These are phyloP conservation scores for Ictalurus furcatus DNA, from an alignment of 2,113 vertebrate species.

Conservation along the genomic window DNA sequence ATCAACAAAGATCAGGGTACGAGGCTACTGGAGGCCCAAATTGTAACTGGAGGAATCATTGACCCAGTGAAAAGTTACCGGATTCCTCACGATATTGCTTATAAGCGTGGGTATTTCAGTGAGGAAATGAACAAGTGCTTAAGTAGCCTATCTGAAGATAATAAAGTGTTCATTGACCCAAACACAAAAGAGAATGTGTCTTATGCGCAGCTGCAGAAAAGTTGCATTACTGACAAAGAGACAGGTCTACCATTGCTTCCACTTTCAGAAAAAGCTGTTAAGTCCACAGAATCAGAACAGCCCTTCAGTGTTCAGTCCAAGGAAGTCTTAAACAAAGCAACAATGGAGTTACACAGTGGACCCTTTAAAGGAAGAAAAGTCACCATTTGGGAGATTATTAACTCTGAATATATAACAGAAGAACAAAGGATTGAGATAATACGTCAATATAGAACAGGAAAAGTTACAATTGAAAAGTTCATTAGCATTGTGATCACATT, in stretches of 20 bases:
- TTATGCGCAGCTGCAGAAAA: conserved; percentile 81
- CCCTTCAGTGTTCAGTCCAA: conserved; percentile 81
- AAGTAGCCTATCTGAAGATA: conserved; percentile 64
- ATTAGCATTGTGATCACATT: conserved; percentile 89
- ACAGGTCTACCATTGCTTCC: conserved; percentile 82
- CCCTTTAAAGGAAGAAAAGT: conserved; percentile 82
- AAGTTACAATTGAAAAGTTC: conserved; percentile 88
- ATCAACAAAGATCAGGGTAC: conserved; percentile 82
- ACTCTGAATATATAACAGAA: conserved; percentile 89
- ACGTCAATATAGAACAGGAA: conserved; percentile 84
- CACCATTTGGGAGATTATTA: conserved; percentile 92
- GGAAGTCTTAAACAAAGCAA: conserved; percentile 79
- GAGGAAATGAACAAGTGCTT: conserved; percentile 75
- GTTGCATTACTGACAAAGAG: conserved; percentile 80
- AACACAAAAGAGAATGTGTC: conserved; percentile 75
- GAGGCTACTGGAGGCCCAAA: conserved; percentile 86
- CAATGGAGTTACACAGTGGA: conserved; percentile 81
- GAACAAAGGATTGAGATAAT: conserved; percentile 87
- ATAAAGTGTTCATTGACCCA: conserved; percentile 83
- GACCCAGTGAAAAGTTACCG: conserved; percentile 90
- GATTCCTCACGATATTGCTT: conserved; percentile 83
- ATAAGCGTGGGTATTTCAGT: conserved; percentile 82
- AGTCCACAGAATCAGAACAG: conserved; percentile 74
- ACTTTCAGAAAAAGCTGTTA: conserved; percentile 79
- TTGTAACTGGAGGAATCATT: conserved; percentile 88